Evolutionary conservation across 2,888 invertebrate species (phyloP), one percentile per base, ranked within the genome.

Genomic region (Eupithecia inturbata): DNA sequence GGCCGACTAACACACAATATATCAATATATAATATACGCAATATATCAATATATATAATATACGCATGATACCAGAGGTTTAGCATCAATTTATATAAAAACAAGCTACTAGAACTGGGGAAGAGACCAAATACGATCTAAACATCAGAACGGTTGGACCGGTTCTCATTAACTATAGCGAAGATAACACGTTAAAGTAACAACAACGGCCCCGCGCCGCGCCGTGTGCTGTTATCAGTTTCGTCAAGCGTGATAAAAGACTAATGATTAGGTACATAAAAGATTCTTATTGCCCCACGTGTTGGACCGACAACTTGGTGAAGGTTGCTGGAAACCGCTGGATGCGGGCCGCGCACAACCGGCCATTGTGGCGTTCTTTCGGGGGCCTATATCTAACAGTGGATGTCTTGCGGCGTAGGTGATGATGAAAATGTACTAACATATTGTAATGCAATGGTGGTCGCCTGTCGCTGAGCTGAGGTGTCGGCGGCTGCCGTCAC

Each of bases 381-480:
- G 19, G 45, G 3, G 6, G 19, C 19, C 19, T 45, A 10, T 14
- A 26, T 22, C 14, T 16, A 6, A 14, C 12, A 16, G 28, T 28
- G 16, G 3, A 28, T 14, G 7, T 6, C 6, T 28, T 26, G 14
- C 12, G 16, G 6, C 5, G 5, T 0, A 28, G 28, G 10, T 12
- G 1, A 28, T 3, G n/a, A 57, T 57, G 26, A 22, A 57, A 16
- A 28, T 60, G 28, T 60, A 60, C 60, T 28, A 5, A 60, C 60
- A 7, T 19, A 12, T 28, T n/a, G n/a, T n/a, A n/a, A 45, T 45
- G 57, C 12, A 26, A 31, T 19, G 9, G 6, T n/a, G n/a, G 62
- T 36, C 76, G 74, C 77, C 45, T 67, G 3, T n/a, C 28, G 74
- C 78, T 80, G 74, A 76, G 78, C 79, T n/a, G n/a, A n/a, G n/a